phyloP scores from a whole-genome alignment of 1,140 invertebrate genomes.

The Euborellia annulipes region DNA sequence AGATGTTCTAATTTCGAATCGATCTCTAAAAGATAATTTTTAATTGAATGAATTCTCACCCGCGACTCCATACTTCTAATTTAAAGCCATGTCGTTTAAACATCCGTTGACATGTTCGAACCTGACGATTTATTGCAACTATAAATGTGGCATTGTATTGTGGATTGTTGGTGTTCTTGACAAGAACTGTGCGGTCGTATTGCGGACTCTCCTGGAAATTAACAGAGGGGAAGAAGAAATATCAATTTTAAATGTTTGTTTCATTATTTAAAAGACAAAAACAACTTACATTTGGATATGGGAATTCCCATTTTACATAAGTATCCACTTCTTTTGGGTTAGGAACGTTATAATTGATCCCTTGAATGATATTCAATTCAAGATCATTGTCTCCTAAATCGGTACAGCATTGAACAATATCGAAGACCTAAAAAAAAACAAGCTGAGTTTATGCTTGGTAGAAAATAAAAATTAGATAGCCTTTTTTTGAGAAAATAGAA shows the following conservation, averaged over 20 bases:
- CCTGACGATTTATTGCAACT: conserved; percentile 61
- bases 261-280: conserved; percentile 1
- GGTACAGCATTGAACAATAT: conserved; percentile 47
- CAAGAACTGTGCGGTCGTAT: conserved; percentile 52
- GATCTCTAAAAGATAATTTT: too few relatives aligned
- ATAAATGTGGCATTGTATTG: conserved; percentile 67
- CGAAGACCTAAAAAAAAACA: too few relatives aligned
- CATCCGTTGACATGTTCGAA: conserved; percentile 60
- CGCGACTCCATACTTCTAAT: conserved; percentile 81
- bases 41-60: conserved; percentile 41
- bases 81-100: conserved; percentile 82
- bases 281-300: conserved; percentile 70
- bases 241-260: conserved; percentile 8
- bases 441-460: too few relatives aligned
- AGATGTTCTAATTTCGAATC: too few relatives aligned
- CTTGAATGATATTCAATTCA: conserved; percentile 71
- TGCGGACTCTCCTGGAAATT: conserved; percentile 55
- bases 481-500: too few relatives aligned
- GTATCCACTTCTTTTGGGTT: conserved; percentile 84
- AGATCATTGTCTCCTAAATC: conserved; percentile 84
- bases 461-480: too few relatives aligned
- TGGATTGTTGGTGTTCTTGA: conserved; percentile 78
- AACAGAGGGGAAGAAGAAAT: too few relatives aligned
- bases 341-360: conserved; percentile 70
- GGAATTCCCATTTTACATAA: conserved; percentile 87